Evolutionary conservation across 2,888 invertebrate genomes (phyloP).

Genomic region (Aporophyla nigra): DNA sequence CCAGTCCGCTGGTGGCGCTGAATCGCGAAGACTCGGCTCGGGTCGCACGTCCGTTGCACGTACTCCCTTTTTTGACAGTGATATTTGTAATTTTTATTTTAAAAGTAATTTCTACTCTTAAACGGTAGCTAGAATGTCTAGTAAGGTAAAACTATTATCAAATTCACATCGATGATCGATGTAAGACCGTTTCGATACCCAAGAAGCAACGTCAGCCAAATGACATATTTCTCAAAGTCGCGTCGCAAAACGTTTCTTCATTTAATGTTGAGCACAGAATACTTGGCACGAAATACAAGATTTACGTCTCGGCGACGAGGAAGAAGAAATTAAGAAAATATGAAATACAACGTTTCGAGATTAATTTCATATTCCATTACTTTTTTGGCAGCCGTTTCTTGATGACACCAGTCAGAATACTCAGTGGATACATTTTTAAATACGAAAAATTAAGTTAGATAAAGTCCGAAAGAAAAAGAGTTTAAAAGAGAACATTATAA

Average conservation of each 20-base stretch:
- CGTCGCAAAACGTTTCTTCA: slow-evolving; percentile 16
- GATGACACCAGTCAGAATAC: slow-evolving; percentile 11
- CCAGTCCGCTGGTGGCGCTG: not conserved
- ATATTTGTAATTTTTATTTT: not conserved
- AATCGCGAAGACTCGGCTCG: not conserved
- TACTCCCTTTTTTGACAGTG: not conserved
- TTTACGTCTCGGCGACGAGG: slow-evolving; percentile 34
- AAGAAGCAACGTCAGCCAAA: not conserved
- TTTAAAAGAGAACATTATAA: slow-evolving; percentile 42
- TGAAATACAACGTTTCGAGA: slow-evolving; percentile 42
- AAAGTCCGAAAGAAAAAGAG: slow-evolving; percentile 16
- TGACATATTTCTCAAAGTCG: slow-evolving; percentile 19
- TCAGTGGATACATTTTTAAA: slow-evolving; percentile 16
- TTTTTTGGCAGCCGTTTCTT: slow-evolving; percentile 36
- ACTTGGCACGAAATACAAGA: slow-evolving; percentile 48
- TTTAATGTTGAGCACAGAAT: slow-evolving; percentile 36
- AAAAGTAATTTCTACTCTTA: not conserved
- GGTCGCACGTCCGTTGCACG: not conserved
- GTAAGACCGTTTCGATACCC: not conserved
- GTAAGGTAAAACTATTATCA: not conserved
- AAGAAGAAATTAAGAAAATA: slow-evolving; percentile 45
- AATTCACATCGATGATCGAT: not conserved
- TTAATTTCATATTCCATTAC: slow-evolving; percentile 38
- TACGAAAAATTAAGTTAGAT: not conserved
- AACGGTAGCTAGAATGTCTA: not conserved